Base-by-base conservation (phyloP, 1,140 invertebrate species). In the Eumaeus atala region DNA sequence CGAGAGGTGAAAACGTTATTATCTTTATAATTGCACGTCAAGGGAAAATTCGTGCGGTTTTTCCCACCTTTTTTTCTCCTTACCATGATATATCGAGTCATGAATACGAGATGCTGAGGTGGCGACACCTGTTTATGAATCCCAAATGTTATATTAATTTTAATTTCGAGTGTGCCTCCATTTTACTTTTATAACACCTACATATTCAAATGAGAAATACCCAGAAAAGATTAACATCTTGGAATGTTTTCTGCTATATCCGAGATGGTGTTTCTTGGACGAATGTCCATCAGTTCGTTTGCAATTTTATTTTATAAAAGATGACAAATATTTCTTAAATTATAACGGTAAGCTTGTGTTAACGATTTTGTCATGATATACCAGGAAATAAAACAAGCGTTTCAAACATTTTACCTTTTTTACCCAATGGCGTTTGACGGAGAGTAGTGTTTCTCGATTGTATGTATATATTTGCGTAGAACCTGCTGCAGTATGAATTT, bases 21-120 rank as follows among this genome's bases (percentile, higher is more conserved):
- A 84, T 81, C 77, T 84, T 81, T 84, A 80, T 84, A 84, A 84
- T 84, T 84, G 81, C 77, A 83, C 71, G 77, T 84, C 81, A 83
- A 77, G 77, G 62, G 59, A 64, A 67, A 66, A 66, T 70, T 44
- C 40, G 40, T 17, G 40, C 21, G 21, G 21, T 28, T 62, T 71
- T 70, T 70, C 51, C 59, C 60, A 58, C 54, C 64, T 59, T 72
- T 69, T 64, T 66, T 64, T 52, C 62, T 54, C 56, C 48, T 55
- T 44, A 60, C 64, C 61, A 75, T 82, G 81, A 82, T 84, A 77
- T 82, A 84, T 79, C 67, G 72, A 72, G 48, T 70, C 71, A 84
- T 84, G 81, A 82, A 84, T 84, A 79, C 76, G 67, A 61, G 77
- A 84, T 84, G 51, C 33, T 42, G 35, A 52, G 53, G 70, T 64